Evolutionary conservation across 2,888 invertebrate species (phyloP), one percentile per base, ranked within the genome.

Genomic region (Iphiclides podalirius): DNA sequence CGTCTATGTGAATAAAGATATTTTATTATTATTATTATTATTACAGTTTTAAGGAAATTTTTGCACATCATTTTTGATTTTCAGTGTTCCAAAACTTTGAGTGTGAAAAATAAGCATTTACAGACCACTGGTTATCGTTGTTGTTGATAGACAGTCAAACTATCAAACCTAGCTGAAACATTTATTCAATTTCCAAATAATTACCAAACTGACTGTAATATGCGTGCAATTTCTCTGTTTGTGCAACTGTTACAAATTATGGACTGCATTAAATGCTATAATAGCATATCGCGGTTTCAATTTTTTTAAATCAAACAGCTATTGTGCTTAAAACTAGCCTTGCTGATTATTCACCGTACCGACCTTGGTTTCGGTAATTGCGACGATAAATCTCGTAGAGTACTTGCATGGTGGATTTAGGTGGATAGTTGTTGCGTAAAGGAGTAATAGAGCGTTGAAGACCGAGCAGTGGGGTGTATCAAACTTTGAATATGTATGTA

Each of bases 401-500:
- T 6, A 20, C 20, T 20, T n/a, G 20, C 37, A n/a, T 17, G 11
- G 43, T 34, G 23, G 37, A 13, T 49, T 33, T 14, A 34, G 12
- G 36, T 50, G 40, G 39, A 16, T 40, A 36, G 43, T 47, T 47
- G 43, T 58, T 56, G 58, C 55, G 55, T 60, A 53, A 53, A 41
- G 42, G 42, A 52, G 38, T 53, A 53, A 54, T n/a, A 54, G 49
- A 52, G 56, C 54, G 54, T 56, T 60, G 55, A 52, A 47, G 15
- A 40, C 39, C 43, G 46, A 52, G 48, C 52, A 53, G 42, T 51
- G 54, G 50, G 31, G 54, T 50, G 55, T 40, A 52, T 55, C 54
- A 49, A 31, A 52, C 51, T 52, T 48, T 52, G 45, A 43, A 49
- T 52, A 50, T 44, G 36, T 49, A 46, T 51, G 51, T 33, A n/a